Evolutionary conservation across 2,888 invertebrate genomes (phyloP).

Genomic region (Mamestra brassicae): DNA sequence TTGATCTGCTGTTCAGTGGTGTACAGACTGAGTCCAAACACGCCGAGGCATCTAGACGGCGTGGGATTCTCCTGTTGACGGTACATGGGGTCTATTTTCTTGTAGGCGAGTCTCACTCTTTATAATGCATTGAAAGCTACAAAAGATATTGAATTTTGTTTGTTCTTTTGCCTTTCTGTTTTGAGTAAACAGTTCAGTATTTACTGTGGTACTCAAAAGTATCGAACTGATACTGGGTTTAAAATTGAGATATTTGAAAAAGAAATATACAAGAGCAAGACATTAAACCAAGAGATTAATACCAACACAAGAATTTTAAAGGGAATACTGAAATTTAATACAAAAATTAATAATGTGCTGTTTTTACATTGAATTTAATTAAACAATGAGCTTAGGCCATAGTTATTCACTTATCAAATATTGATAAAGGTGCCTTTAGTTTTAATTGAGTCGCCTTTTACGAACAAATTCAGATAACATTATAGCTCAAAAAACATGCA

Average conservation of each 20-base stretch:
- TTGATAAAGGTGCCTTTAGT: conserved; percentile 10
- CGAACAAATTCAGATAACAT: background rate
- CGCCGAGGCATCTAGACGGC: conserved; percentile 97
- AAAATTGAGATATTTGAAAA: background rate
- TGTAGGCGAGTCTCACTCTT: conserved; percentile 52
- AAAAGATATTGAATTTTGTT: conserved; percentile 44
- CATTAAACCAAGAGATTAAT: background rate
- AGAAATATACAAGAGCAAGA: conserved; percentile 17
- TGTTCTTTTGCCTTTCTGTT: conserved; percentile 45
- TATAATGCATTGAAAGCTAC: conserved; percentile 49
- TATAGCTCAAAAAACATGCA: conserved; percentile 44
- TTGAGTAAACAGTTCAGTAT: conserved; percentile 51
- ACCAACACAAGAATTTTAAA: conserved; percentile 11
- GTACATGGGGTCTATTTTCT: conserved; percentile 64
- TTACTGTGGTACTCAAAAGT: conserved; percentile 47
- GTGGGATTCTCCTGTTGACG: conserved; percentile 94
- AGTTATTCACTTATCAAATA: conserved; percentile 22
- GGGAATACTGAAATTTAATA: conserved; percentile 48
- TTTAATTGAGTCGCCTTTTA: conserved; percentile 29
- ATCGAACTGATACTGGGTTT: conserved; percentile 18
- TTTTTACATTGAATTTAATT: conserved; percentile 20
- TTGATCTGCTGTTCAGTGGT: conserved; percentile 98
- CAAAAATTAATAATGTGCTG: conserved; percentile 21
- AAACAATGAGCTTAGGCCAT: conserved; percentile 30
- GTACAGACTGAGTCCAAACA: conserved; percentile 98